Evolutionary conservation across 2,888 invertebrate genomes (phyloP), one percentile per base, ranked within the genome.

Genomic region (Phragmatobia fuliginosa): DNA sequence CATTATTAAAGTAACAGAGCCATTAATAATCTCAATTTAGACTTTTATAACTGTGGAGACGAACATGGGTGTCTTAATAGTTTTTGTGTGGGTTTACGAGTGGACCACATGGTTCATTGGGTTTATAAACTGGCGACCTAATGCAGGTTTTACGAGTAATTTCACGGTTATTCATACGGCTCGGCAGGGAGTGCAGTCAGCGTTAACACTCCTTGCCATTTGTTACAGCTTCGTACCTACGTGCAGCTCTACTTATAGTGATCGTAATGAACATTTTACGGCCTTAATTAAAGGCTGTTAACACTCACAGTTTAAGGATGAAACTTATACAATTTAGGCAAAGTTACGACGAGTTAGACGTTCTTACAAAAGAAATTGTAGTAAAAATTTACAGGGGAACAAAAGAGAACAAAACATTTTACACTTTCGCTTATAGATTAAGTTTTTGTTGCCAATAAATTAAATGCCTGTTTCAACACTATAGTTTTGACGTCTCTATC

Each of bases 141-240:
- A 94, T 93, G 92, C 84, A 90, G 89, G 89, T 93, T 94, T 94
- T 93, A 94, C 90, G 94, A 93, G 90, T 91, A 90, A 93, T 93
- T 94, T 94, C 93, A 94, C 91, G 93, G 93, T 91, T 91, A 89
- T 90, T 91, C 92, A 91, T 92, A 91, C 88, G 79, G 83, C 80
- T 87, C 87, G 82, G 89, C 88, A 86, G 92, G 92, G 90, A 87
- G 82, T 87, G 83, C 74, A 71, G 80, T 65, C 74, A 65, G 70
- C 73, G 67, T 74, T 71, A 68, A 69, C 70, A 68, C 69, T 72
- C 70, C 71, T 56, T 66, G 65, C 66, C 66, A 66, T 72, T 72
- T 61, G 70, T 45, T 67, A 62, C 59, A 41, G 74, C 80, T 72
- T 81, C 77, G 82, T 77, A 70, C 65, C 67, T 25, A 70, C 65